phyloP scores from a whole-genome alignment of 2,888 invertebrate genomes.

The Arge pagana region DNA sequence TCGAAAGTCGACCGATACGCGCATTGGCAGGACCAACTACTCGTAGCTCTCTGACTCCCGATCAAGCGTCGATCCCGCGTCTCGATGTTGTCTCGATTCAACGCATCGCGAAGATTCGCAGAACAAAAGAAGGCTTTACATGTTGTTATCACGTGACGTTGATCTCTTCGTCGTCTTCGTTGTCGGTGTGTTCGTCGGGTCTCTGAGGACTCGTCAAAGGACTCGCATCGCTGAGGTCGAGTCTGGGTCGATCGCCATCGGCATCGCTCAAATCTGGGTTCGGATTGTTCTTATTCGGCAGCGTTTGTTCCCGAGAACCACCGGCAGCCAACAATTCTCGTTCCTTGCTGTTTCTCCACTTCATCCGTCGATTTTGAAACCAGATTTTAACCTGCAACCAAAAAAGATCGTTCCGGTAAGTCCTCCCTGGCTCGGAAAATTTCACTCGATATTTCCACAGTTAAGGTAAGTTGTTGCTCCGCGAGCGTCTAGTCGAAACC shows the following conservation, averaged over 20 bases:
- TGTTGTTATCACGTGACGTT: slow-evolving; percentile 79
- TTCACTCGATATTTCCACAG: neutral
- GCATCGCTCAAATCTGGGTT: slow-evolving; percentile 93
- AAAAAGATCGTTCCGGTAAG: slow-evolving; percentile 6
- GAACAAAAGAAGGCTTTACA: neutral
- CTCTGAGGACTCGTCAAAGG: slow-evolving; percentile 51
- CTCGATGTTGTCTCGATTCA: no score
- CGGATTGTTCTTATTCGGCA: slow-evolving; percentile 96
- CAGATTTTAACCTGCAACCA: slow-evolving; percentile 77
- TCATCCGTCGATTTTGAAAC: slow-evolving; percentile 99
- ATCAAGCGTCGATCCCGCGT: no score
- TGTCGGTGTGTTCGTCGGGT: slow-evolving; percentile 58
- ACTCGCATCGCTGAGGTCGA: slow-evolving; percentile 62
- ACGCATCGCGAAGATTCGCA: no score
- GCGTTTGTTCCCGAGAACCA: slow-evolving; percentile 91
- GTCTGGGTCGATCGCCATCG: slow-evolving; percentile 76
- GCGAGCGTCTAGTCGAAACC: neutral
- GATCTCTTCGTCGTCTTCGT: slow-evolving; percentile 79
- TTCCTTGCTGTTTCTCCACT: slow-evolving; percentile 98
- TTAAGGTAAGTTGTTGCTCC: neutral
- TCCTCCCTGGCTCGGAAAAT: slow-evolving; percentile 1
- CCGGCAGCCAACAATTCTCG: slow-evolving; percentile 91
- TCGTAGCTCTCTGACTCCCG: no score
- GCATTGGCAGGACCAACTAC: no score
- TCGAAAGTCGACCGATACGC: no score